Conservation (phyloP, 1,140 invertebrate species). For the Zaprionus camerounensis region DNA sequence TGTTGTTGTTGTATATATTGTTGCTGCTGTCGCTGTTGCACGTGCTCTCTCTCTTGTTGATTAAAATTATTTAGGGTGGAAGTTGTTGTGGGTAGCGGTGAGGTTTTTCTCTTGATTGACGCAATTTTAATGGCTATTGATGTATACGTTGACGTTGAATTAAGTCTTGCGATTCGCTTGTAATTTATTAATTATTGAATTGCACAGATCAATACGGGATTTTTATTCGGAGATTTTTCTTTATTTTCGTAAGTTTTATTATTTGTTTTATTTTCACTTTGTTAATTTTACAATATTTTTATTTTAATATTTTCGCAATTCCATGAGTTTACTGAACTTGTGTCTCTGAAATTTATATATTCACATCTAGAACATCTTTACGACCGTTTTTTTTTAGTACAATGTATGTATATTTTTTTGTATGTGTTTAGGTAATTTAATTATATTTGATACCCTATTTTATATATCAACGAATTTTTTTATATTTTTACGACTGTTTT, state of each 20-base stretch:
- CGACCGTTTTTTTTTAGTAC: not conserved
- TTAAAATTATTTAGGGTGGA: conserved; percentile 66
- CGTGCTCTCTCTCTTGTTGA: conserved; percentile 45
- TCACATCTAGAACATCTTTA: not conserved
- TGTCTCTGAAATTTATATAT: not conserved
- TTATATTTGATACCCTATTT: not conserved
- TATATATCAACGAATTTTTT: not conserved
- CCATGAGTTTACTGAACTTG: not conserved
- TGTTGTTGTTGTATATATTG: conserved; percentile 27
- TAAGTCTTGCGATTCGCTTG: conserved; percentile 27
- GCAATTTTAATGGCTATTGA: conserved; percentile 79
- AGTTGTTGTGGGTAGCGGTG: conserved; percentile 71
- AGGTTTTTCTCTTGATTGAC: conserved; percentile 82
- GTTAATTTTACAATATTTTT: not conserved
- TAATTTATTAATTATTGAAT: not conserved
- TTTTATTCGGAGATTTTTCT: not conserved
- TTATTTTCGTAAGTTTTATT: not conserved
- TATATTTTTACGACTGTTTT: not conserved
- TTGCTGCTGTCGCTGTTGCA: conserved; percentile 45
- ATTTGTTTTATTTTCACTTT: not conserved
- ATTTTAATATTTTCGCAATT: not conserved
- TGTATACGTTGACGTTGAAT: conserved; percentile 60
- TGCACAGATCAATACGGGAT: too few relatives aligned
- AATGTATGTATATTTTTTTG: not conserved
- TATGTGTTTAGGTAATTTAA: not conserved